Evolutionary conservation across 2,888 invertebrate genomes (phyloP), one percentile per base, ranked within the genome.

Genomic region (Acanthosepion pharaonis): DNA sequence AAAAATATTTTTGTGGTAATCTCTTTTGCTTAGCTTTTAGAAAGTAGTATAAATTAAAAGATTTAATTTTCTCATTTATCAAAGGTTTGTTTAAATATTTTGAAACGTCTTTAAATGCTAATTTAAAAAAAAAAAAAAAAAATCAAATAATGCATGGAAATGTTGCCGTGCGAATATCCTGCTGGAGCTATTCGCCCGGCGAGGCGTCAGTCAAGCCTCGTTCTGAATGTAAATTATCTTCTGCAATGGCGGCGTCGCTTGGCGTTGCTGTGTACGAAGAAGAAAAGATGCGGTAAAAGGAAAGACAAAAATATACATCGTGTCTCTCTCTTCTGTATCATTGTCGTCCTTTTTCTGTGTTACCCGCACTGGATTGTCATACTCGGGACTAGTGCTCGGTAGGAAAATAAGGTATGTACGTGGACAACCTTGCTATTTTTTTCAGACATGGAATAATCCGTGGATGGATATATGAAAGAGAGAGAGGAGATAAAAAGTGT

Each of bases 181-280:
- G 8, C n/a, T 18, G 78, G 9, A 15, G 78, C n/a, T 78, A 28
- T 78, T 78, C 78, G 78, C 78, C 78, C 78, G 78, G 78, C 20
- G 2, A 55, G 23, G 55, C n/a, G 28, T 78, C 78, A 18, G 78
- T 78, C 78, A 6, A 78, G 78, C 78, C 78, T 78, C 78, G 78
- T 78, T 78, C 15, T 78, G 78, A n/a, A 18, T n/a, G 28, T 11
- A 78, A 78, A 78, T 28, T 28, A n/a, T 78, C 78, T 78, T 78
- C 78, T 78, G 78, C 78, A 78, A 78, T 78, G 78, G 78, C 78
- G 78, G 78, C 78, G 78, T 78, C 78, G 78, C 78, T 78, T 78
- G 78, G 28, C 78, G 78, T 78, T 78, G 78, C 78, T 78, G 78
- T 78, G n/a, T 78, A 78, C n/a, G 28, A 78, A 18, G n/a, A 78